phyloP scores from a whole-genome alignment of 92 coral and sea anemone genomes.

The Pocillopora meandrina region DNA sequence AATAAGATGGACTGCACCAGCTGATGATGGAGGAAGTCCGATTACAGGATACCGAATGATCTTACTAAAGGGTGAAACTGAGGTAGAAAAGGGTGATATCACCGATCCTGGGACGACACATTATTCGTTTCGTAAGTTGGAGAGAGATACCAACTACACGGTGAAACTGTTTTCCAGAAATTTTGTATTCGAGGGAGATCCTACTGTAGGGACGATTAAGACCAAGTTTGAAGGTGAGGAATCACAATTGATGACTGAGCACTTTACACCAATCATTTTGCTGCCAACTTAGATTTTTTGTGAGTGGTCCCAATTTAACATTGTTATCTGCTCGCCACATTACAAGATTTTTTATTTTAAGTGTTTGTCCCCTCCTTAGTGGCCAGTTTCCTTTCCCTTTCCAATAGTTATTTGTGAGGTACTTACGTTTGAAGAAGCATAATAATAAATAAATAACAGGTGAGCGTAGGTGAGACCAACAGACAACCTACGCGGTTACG shows the following conservation, averaged over 20 bases:
- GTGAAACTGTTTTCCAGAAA: conserved; percentile 31
- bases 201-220: neutral
- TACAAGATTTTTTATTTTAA: too few species aligned
- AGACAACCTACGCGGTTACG: too few species aligned
- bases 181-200: conserved; percentile 24
- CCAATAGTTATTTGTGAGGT: too few species aligned
- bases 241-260: neutral
- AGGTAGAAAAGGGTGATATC: neutral
- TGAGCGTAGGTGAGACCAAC: too few species aligned
- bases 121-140: neutral
- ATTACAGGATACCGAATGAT: conserved; percentile 31
- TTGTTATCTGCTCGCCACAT: too few species aligned
- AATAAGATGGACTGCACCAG: conserved; percentile 34
- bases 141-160: conserved; percentile 7
- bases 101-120: neutral
- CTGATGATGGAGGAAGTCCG: conserved; percentile 37
- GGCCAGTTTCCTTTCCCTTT: too few species aligned
- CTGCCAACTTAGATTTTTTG: neutral
- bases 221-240: conserved; percentile 20
- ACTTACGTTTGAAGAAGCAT: too few species aligned
- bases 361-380: too few species aligned
- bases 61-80: neutral
- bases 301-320: too few species aligned
- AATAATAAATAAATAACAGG: too few species aligned
- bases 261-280: neutral